phyloP scores from a whole-genome alignment of 2,888 invertebrate genomes.

The Drosophila emarginata region DNA sequence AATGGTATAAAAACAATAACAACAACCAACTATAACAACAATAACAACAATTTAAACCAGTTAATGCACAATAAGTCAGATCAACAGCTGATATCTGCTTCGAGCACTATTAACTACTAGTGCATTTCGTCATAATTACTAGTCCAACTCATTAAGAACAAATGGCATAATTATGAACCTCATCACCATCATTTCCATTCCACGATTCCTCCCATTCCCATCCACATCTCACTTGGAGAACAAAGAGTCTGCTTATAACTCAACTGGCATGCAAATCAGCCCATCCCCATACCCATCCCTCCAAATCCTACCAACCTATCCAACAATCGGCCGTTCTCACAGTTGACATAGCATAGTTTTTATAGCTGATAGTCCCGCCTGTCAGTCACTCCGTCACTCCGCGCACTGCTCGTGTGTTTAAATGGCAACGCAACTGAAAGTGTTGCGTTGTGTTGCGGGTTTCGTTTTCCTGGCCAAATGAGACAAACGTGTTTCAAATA shows the following conservation, averaged over 20 bases:
- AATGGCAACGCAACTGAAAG: conserved; percentile 40
- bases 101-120: not conserved
- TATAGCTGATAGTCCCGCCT: conserved; percentile 17
- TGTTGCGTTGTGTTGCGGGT: conserved; percentile 31
- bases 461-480: conserved; percentile 69
- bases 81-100: conserved; percentile 10
- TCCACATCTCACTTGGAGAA: not conserved
- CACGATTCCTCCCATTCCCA: not conserved
- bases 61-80: conserved; percentile 22
- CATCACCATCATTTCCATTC: not conserved
- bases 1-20: not conserved
- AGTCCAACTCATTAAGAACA: conserved; percentile 14
- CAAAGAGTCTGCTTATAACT: conserved; percentile 13
- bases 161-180: conserved; percentile 8
- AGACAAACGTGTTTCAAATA: conserved; percentile 73
- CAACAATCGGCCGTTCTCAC: conserved; percentile 3
- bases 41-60: conserved; percentile 30
- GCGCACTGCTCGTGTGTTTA: conserved; percentile 1
- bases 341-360: conserved; percentile 31
- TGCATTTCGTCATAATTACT: conserved; percentile 1
- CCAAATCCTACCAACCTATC: not conserved
- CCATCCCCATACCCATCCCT: not conserved
- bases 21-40: not conserved
- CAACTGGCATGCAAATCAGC: conserved; percentile 20
- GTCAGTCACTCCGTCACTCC: not conserved